phyloP scores from a whole-genome alignment of 1,140 invertebrate genomes.

The Tetraneura akinire region DNA sequence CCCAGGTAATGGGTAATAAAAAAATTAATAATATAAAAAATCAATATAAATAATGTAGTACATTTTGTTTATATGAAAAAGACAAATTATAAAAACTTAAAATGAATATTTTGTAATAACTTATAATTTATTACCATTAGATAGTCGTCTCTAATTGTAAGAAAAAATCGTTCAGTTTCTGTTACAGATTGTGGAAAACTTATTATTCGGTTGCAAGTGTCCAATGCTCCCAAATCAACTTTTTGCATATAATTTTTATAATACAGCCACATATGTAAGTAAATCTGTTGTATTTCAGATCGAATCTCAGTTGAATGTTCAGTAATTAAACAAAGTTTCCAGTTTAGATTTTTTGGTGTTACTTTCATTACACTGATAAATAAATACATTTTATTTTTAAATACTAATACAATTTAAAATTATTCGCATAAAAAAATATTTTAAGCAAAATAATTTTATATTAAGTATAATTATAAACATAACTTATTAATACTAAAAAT shows the following conservation, averaged over 20 bases:
- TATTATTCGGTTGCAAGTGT: conserved; percentile 34
- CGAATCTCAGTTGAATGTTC: conserved; percentile 34
- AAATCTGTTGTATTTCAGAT: conserved; percentile 34
- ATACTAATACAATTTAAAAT: background rate
- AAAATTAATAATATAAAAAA: too few relatives aligned
- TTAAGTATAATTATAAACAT: too few relatives aligned
- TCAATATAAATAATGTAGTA: too few relatives aligned
- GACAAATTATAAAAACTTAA: too few relatives aligned
- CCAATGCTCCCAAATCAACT: conserved; percentile 28
- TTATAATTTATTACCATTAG: conserved; percentile 30
- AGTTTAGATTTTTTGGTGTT: background rate
- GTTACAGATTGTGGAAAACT: conserved; percentile 9
- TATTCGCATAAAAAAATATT: background rate
- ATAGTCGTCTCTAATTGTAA: conserved; percentile 45
- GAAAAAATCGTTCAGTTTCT: conserved; percentile 33
- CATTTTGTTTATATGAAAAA: too few relatives aligned
- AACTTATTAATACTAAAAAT: background rate
- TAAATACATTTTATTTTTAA: background rate
- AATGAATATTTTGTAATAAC: background rate
- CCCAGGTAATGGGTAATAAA: too few relatives aligned
- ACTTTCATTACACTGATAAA: background rate
- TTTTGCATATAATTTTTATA: conserved; percentile 33
- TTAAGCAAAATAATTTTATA: background rate
- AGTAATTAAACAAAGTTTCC: conserved; percentile 28
- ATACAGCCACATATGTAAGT: conserved; percentile 14